phyloP scores from a whole-genome alignment of 2,888 invertebrate species.

The Furcula furcula region DNA sequence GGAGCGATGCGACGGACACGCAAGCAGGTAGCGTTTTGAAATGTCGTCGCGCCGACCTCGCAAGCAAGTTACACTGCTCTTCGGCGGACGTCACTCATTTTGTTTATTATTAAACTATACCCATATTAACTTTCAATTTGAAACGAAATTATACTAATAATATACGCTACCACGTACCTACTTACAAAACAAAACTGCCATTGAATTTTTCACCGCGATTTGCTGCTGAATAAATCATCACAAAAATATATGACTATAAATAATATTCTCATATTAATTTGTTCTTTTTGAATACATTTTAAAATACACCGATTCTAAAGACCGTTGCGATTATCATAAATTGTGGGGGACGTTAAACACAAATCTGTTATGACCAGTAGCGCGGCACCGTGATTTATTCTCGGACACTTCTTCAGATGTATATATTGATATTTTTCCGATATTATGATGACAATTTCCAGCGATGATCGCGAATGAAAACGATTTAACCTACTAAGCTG shows the following conservation, averaged over 20 bases:
- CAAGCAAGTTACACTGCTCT: not conserved
- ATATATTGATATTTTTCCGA: conserved; percentile 44
- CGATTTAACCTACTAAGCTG: conserved; percentile 21
- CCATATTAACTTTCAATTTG: not conserved
- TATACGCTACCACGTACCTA: no score
- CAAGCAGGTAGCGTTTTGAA: conserved; percentile 47
- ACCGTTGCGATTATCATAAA: conserved; percentile 28
- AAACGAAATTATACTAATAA: not conserved
- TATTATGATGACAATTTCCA: conserved; percentile 25
- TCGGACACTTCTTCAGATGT: conserved; percentile 39
- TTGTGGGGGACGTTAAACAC: conserved; percentile 34
- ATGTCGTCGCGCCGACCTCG: conserved; percentile 20
- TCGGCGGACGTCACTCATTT: not conserved
- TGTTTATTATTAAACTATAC: not conserved
- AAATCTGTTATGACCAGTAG: conserved; percentile 38
- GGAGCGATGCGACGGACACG: conserved; percentile 58
- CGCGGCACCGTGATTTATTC: conserved; percentile 42
- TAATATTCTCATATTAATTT: not conserved
- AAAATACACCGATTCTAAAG: not conserved
- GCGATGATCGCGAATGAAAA: conserved; percentile 25
- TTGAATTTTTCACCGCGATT: not conserved
- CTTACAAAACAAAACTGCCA: not conserved
- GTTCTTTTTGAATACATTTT: conserved; percentile 1
- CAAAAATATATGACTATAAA: not conserved
- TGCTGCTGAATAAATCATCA: not conserved